phyloP scores from a whole-genome alignment of 1,140 invertebrate genomes.

The Leptonema lineaticorne region DNA sequence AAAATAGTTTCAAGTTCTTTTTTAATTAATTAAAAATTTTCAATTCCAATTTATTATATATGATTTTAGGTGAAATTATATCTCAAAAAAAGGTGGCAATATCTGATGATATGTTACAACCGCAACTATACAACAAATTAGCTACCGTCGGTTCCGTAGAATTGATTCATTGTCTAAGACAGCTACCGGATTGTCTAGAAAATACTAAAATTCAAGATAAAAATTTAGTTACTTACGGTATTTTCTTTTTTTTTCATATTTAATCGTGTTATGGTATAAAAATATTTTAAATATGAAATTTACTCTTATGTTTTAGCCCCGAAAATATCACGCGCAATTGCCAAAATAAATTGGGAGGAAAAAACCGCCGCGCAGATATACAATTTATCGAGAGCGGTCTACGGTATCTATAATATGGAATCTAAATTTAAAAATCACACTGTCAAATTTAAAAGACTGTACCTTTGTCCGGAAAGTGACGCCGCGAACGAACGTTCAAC shows the following conservation, averaged over 20 bases:
- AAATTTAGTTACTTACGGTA: slow-evolving; percentile 69
- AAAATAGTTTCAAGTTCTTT: neutral
- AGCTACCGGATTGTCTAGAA: slow-evolving; percentile 61
- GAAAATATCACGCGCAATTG: slow-evolving; percentile 63
- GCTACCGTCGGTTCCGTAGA: slow-evolving; percentile 69
- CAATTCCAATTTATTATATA: slow-evolving; percentile 20
- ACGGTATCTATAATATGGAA: slow-evolving; percentile 62
- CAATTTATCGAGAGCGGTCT: slow-evolving; percentile 66
- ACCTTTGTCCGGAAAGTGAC: slow-evolving; percentile 41
- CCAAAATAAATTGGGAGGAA: slow-evolving; percentile 63
- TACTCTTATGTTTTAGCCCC: slow-evolving; percentile 62
- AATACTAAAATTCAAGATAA: slow-evolving; percentile 62
- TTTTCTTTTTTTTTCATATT: neutral
- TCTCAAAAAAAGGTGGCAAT: slow-evolving; percentile 65
- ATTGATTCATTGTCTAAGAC: slow-evolving; percentile 63
- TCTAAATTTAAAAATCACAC: slow-evolving; percentile 60
- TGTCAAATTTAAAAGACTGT: slow-evolving; percentile 40
- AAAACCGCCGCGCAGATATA: slow-evolving; percentile 64
- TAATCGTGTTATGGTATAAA: neutral
- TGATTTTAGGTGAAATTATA: slow-evolving; percentile 63
- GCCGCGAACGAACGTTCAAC: neutral
- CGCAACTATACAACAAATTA: slow-evolving; percentile 66
- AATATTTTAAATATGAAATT: slow-evolving; percentile 10
- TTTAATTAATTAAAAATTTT: neutral
- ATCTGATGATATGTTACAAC: slow-evolving; percentile 61